Base-by-base conservation (phyloP, 2,888 invertebrate species). In the Chromoteleia sp. region DNA sequence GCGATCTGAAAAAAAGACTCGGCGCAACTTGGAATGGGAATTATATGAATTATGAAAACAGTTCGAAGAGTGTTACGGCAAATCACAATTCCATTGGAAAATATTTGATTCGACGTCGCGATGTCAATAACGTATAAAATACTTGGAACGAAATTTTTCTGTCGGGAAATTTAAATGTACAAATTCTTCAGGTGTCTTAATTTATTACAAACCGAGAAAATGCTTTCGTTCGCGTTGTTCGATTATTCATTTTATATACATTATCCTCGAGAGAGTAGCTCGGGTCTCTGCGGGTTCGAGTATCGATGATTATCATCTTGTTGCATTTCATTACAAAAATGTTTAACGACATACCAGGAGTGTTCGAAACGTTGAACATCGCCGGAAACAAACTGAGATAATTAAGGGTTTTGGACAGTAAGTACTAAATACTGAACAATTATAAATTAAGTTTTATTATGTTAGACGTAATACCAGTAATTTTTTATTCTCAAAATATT, bases 211-310 rank as follows among this genome's bases (percentile, higher is more conserved):
- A 10, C 14, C 1, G 14, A 54, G 74, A 74, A 56, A 56, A 45
- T 43, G 15, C 41, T 61, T 70, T n/a, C 29, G 25, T 50, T 36
- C 12, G 36, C 39, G 17, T 56, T 63, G 74, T 63, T 74, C 43
- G 74, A 74, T 74, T 63, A 45, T 45, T 63, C 74, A 74, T 74
- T 63, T 74, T 74, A 63, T 74, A 63, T 45, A 56, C 56, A 74
- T 63, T 56, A 74, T 63, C 21, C 61, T 73, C 43, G 15, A 21
- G 61, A 54, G 73, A 54, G 41, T 29, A 54, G 4, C 70, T 30
- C 3, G 15, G 36, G 73, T 59, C 59, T 21, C 54, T 14, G 36
- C 8, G 54, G 74, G 63, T 45, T 56, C 25, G 43, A 8, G 39
- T 29, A 33, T 43, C 74, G 54, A 74, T 74, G 63, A 15, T 61